Conservation (phyloP, 2,113 vertebrate genomes). For the Antechinus flavipes region DNA sequence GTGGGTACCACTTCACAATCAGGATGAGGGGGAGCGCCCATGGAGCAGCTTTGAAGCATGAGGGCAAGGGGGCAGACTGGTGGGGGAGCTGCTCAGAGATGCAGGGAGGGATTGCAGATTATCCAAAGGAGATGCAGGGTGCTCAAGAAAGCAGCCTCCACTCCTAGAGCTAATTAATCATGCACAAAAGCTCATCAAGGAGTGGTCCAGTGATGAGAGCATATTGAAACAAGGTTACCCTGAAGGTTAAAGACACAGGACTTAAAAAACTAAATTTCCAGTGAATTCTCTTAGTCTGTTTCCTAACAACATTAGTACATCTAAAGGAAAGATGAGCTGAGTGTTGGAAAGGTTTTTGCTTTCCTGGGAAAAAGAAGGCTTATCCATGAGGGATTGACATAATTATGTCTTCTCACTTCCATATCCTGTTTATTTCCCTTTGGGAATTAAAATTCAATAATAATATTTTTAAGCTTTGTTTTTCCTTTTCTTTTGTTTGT, state of each 20-base stretch:
- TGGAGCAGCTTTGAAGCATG: neutral
- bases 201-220: conserved; percentile 76
- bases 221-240: conserved; percentile 78
- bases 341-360: neutral
- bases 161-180: conserved; percentile 81
- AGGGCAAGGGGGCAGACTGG: conserved; percentile 38
- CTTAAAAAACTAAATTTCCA: neutral
- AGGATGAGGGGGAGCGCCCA: neutral
- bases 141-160: conserved; percentile 65
- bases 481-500: neutral
- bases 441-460: neutral
- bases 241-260: conserved; percentile 79
- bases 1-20: neutral
- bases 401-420: neutral
- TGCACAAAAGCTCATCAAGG: conserved; percentile 82
- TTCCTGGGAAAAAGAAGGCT: neutral
- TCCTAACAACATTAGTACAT: neutral
- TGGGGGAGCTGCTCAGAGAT: conserved; percentile 55
- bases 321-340: neutral
- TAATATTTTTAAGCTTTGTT: neutral
- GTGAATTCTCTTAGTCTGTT: neutral
- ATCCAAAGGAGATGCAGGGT: conserved; percentile 55
- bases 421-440: neutral
- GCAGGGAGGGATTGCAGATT: conserved; percentile 44
- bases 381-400: neutral